Base-by-base conservation (phyloP, 2,888 invertebrate species). In the Mythimna pallens region DNA sequence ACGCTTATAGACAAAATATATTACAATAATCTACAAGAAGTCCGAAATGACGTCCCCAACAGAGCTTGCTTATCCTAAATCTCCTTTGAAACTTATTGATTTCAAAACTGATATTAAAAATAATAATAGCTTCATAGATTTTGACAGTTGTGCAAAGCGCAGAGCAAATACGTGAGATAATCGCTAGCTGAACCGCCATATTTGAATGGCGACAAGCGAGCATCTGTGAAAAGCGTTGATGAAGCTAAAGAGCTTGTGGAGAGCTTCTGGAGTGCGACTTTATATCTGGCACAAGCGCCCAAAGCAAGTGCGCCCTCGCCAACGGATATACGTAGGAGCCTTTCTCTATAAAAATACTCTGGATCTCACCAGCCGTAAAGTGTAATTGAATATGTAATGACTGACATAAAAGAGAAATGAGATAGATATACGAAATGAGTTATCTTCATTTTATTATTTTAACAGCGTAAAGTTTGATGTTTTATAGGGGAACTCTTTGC, bases 211-310 rank as follows among this genome's bases (percentile, higher is more conserved):
- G 65, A 72, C 66, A 72, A 82, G 81, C 78, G 84, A 87, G 89
- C 85, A 79, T 86, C 82, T 77, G 78, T 89, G 85, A 88, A 89
- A 86, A 88, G 86, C 85, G 87, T 85, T 89, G 90, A 90, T 87
- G 89, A 87, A 85, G 80, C 89, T 86, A 80, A 83, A 89, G 86
- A 81, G 81, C 76, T 65, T 59, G 83, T 81, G 74, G 82, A 87
- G 86, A 73, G 83, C 72, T 78, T 70, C 73, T 73, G 47, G 70
- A 82, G 84, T 65, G 79, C 59, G 69, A 76, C 83, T 84, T 81
- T 83, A 75, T 80, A 84, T 86, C 80, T 80, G 83, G 79, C 79
- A 77, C 63, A 76, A 70, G 72, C 64, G 74, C 68, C 74, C 63
- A 73, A 80, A 73, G 70, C 73, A 79, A 82, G 78, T 64, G 64